These are phyloP conservation scores for Hydrolagus colliei DNA, from an alignment of 2,797 vertebrate genomes.

Conservation along the genomic window DNA sequence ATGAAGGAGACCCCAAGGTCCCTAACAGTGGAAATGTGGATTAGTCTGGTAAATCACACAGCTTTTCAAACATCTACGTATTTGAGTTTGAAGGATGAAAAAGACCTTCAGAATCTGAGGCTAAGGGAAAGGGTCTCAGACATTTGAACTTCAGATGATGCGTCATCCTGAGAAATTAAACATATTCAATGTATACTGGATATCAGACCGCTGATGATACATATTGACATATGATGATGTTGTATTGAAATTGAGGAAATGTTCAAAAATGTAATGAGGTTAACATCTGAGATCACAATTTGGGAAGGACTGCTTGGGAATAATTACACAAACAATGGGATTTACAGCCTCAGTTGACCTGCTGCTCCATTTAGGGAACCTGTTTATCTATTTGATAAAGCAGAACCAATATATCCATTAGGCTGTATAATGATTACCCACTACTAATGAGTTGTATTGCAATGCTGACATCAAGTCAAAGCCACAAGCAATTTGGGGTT, in stretches of 20 bases:
- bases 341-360: background rate
- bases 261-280: background rate
- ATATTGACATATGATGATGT: background rate
- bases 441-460: background rate
- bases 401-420: background rate
- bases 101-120: background rate
- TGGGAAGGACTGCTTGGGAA: background rate
- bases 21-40: background rate
- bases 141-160: background rate
- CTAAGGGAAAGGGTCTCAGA: background rate
- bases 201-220: background rate
- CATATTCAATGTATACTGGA: no score
- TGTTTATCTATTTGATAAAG: background rate
- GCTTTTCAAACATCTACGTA: background rate
- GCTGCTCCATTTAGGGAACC: background rate
- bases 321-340: background rate
- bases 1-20: background rate
- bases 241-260: background rate
- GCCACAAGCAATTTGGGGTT: background rate
- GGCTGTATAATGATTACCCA: background rate
- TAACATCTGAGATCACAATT: background rate
- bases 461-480: background rate
- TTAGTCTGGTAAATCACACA: background rate
- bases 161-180: background rate
- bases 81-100: background rate